Evolutionary conservation across 2,797 vertebrate species (phyloP).

Genomic region (Micrastur ruficollis): DNA sequence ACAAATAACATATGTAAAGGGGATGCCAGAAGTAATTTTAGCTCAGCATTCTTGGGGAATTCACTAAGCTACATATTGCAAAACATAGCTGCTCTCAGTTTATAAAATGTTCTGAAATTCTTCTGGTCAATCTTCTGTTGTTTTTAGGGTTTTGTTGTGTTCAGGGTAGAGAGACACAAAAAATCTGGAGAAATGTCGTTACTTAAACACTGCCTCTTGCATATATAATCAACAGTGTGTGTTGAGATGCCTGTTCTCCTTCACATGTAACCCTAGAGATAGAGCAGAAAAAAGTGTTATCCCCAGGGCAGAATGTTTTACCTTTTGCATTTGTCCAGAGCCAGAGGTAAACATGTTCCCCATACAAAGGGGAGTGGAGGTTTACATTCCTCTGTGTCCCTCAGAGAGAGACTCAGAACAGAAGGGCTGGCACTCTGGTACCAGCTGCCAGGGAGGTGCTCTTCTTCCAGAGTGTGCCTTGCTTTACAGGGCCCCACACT

Average conservation of each 20-base stretch:
- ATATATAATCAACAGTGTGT: background rate
- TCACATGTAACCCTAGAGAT: background rate
- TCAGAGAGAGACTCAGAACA: background rate
- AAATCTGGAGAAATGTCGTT: background rate
- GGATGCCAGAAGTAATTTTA: background rate
- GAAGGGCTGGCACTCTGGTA: background rate
- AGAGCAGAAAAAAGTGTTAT: background rate
- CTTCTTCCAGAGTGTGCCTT: background rate
- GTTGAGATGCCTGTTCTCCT: background rate
- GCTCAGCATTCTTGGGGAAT: background rate
- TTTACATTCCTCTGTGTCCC: background rate
- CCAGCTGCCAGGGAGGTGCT: background rate
- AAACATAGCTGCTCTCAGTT: background rate
- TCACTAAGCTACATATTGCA: background rate
- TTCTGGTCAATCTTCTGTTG: background rate
- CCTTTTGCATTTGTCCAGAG: background rate
- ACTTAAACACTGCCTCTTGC: background rate
- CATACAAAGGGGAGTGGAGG: accelerated
- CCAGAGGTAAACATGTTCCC: accelerated
- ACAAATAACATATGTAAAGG: background rate
- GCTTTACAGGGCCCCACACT: accelerated
- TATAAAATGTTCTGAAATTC: background rate
- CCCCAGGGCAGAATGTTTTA: background rate
- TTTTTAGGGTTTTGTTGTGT: background rate
- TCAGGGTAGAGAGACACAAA: background rate